Evolutionary conservation across 2,888 invertebrate species (phyloP).

Genomic region (Opisthograptis luteolata): DNA sequence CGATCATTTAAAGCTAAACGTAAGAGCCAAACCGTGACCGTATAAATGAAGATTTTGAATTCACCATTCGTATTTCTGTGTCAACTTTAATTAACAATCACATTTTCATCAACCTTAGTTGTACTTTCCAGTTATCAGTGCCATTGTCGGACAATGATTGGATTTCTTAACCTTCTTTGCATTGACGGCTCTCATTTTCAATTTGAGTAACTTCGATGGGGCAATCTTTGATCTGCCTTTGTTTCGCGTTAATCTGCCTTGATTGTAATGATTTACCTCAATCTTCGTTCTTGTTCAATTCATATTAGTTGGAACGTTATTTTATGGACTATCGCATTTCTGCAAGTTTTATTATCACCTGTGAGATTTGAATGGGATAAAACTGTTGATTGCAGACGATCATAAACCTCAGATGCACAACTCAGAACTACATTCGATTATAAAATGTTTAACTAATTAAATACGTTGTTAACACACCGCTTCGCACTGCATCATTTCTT

Average conservation of each 20-base stretch:
- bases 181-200: constrained; percentile 61
- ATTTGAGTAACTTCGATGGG: constrained; percentile 56
- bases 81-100: constrained; percentile 83
- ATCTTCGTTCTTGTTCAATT: constrained; percentile 24
- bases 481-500: constrained; percentile 22
- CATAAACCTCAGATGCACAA: background rate
- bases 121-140: constrained; percentile 70
- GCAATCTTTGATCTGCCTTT: constrained; percentile 48
- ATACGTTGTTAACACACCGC: constrained; percentile 8
- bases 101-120: constrained; percentile 75
- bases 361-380: background rate
- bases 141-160: constrained; percentile 68
- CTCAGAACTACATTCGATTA: background rate
- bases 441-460: constrained; percentile 7
- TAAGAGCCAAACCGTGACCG: constrained; percentile 79
- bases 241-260: constrained; percentile 48
- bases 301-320: constrained; percentile 23
- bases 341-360: background rate
- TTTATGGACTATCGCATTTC: constrained; percentile 13
- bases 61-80: constrained; percentile 79
- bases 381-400: background rate
- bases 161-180: constrained; percentile 71
- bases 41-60: constrained; percentile 82
- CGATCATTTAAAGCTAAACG: constrained; percentile 82
- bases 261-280: constrained; percentile 39